Evolutionary conservation across 2,113 vertebrate genomes (phyloP).

Genomic region (Clarias gariepinus): DNA sequence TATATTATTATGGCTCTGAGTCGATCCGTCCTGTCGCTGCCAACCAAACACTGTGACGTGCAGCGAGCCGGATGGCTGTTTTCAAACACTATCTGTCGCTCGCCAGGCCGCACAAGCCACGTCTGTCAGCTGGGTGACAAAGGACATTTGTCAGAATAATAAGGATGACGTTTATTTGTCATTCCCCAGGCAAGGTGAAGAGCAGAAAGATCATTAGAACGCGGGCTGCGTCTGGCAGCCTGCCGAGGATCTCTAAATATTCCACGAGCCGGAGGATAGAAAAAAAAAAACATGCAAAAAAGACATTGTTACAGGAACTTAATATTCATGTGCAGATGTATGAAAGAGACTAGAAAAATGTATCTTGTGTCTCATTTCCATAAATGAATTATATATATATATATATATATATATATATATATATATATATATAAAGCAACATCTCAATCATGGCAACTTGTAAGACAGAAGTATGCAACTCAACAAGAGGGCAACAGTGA

Average conservation of each 20-base stretch:
- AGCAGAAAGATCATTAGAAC: constrained; percentile 41
- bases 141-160: constrained; percentile 57
- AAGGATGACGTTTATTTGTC: constrained; percentile 51
- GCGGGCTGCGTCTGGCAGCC: constrained; percentile 38
- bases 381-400: no score
- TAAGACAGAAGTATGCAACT: no score
- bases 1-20: constrained; percentile 14
- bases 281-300: not conserved
- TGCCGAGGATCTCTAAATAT: constrained; percentile 38
- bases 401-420: no score
- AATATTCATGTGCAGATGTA: not conserved
- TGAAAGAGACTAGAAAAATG: not conserved
- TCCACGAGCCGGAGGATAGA: constrained; percentile 14
- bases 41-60: constrained; percentile 41
- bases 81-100: constrained; percentile 53
- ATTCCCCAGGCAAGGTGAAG: constrained; percentile 54
- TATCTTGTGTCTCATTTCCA: not conserved
- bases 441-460: no score
- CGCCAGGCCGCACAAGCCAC: constrained; percentile 24
- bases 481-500: no score
- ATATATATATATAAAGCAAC: no score
- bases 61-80: constrained; percentile 41
- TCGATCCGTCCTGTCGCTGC: constrained; percentile 46
- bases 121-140: constrained; percentile 48
- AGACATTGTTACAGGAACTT: not conserved